phyloP scores from a whole-genome alignment of 2,888 invertebrate genomes.

The Didymodactylos carnosus region DNA sequence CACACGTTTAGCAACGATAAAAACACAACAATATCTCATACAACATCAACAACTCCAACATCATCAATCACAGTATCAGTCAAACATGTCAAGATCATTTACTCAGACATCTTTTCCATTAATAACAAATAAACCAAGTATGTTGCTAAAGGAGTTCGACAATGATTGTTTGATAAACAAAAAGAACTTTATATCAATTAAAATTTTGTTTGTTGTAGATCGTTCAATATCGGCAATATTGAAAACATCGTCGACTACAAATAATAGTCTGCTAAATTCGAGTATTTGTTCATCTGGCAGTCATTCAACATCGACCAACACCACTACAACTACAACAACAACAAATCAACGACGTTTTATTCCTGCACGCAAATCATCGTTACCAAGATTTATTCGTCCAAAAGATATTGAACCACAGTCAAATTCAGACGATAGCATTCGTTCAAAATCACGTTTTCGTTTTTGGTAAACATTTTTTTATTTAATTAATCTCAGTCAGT shows the following conservation, averaged over 20 bases:
- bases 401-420: not conserved
- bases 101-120: not conserved
- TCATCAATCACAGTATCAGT: too few relatives aligned
- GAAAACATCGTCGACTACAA: too few relatives aligned
- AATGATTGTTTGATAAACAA: not conserved
- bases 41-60: not conserved
- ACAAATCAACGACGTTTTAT: not conserved
- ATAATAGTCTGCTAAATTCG: conserved; percentile 55
- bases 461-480: not conserved
- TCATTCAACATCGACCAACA: not conserved
- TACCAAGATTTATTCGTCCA: not conserved
- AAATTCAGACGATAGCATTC: not conserved
- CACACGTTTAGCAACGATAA: not conserved
- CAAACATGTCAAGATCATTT: too few relatives aligned
- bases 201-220: not conserved
- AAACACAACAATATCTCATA: not conserved
- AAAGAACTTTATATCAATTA: conserved; percentile 32
- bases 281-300: conserved; percentile 25
- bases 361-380: not conserved
- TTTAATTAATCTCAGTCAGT: too few relatives aligned
- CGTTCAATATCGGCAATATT: not conserved
- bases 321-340: too few relatives aligned
- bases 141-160: too few relatives aligned
- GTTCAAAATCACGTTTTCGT: not conserved
- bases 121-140: too few relatives aligned